phyloP scores from a whole-genome alignment of 2,888 invertebrate genomes.

The Corbicula japonica region DNA sequence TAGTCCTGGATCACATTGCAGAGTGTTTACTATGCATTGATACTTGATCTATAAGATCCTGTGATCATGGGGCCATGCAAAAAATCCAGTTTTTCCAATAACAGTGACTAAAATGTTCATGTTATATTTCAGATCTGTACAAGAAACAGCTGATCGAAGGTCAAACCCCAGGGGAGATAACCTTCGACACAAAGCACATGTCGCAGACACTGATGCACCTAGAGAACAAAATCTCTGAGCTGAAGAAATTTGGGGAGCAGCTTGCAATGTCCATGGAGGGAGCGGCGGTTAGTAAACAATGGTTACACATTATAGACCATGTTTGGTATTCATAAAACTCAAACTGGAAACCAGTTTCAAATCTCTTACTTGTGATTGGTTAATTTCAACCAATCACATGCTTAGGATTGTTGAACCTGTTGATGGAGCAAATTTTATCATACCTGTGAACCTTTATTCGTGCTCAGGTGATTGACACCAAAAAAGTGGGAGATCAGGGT shows the following conservation, averaged over 20 bases:
- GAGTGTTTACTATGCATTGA: too few relatives aligned
- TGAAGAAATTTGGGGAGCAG: constrained; percentile 81
- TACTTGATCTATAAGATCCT: background rate
- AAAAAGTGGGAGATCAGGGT: too few relatives aligned
- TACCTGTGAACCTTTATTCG: too few relatives aligned
- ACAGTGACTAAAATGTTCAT: background rate
- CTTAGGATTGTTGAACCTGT: too few relatives aligned
- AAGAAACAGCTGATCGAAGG: constrained; percentile 65
- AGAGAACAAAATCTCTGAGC: constrained; percentile 77
- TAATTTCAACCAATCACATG: too few relatives aligned
- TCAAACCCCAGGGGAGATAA: constrained; percentile 25
- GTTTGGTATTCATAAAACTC: background rate
- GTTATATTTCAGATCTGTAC: constrained; percentile 64
- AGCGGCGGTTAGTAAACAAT: constrained; percentile 75
- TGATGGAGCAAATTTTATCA: too few relatives aligned
- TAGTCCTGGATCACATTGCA: too few relatives aligned
- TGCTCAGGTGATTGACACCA: too few relatives aligned
- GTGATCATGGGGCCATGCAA: background rate
- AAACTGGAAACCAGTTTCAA: too few relatives aligned
- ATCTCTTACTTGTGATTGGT: too few relatives aligned
- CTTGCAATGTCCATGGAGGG: constrained; percentile 81
- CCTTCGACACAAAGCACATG: constrained; percentile 64
- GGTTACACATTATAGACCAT: background rate
- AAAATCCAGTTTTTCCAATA: background rate
- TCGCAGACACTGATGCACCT: constrained; percentile 72